phyloP scores from a whole-genome alignment of 2,113 vertebrate species.

The Sclerurus mexicanus region DNA sequence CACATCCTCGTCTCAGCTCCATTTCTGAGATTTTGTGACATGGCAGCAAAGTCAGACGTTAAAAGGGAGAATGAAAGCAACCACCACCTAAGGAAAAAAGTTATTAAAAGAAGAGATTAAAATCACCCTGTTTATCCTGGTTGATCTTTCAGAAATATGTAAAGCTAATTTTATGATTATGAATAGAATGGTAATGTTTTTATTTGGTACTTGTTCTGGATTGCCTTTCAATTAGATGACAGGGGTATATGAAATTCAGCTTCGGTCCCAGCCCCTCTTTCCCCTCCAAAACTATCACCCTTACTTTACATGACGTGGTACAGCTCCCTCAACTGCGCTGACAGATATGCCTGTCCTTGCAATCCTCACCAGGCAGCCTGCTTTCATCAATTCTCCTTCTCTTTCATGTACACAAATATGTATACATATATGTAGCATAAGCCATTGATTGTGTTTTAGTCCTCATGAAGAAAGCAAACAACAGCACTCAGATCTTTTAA shows the following conservation, averaged over 20 bases:
- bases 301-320: not conserved
- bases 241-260: not conserved
- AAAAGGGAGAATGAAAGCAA: not conserved
- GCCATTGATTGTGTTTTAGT: not conserved
- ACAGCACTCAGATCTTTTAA: not conserved
- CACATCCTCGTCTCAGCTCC: not conserved
- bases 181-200: not conserved
- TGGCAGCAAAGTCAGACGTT: not conserved
- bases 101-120: not conserved
- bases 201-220: not conserved
- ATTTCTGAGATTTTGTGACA: not conserved
- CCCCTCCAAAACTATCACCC: not conserved
- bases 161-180: not conserved
- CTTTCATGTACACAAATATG: not conserved
- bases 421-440: not conserved
- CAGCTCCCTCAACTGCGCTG: not conserved
- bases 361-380: not conserved
- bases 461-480: not conserved
- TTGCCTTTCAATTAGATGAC: not conserved
- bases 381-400: not conserved
- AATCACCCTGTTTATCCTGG: not conserved
- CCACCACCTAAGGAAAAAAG: not conserved
- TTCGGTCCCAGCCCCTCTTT: not conserved
- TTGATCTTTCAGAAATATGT: not conserved
- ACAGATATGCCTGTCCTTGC: not conserved